Conservation (phyloP, 2,113 vertebrate species). For the Sprattus sprattus region DNA sequence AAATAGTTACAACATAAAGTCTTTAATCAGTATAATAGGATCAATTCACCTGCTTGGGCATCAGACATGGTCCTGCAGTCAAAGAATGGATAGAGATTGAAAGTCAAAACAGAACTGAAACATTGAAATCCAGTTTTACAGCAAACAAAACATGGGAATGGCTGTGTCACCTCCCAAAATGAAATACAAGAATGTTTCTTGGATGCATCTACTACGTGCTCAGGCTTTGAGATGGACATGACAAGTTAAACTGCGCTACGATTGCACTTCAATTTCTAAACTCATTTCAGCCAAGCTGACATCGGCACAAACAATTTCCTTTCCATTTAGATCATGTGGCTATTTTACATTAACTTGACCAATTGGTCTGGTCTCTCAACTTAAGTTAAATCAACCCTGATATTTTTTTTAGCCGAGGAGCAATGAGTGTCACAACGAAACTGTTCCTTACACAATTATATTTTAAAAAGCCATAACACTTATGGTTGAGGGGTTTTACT, state of each 20-base stretch:
- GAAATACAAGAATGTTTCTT: neutral
- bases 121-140: neutral
- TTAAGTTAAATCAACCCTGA: no score
- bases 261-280: neutral
- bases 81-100: neutral
- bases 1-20: neutral
- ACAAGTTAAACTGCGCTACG: neutral
- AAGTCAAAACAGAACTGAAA: neutral
- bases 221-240: neutral
- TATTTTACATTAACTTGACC: no score
- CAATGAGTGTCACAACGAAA: no score
- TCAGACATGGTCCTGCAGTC: neutral
- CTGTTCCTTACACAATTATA: no score
- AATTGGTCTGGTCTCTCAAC: neutral
- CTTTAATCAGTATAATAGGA: neutral
- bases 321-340: no score
- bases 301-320: neutral
- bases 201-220: neutral
- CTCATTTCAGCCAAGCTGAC: neutral
- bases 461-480: no score
- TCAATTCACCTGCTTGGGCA: neutral
- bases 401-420: no score
- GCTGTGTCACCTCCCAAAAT: neutral
- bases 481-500: no score
- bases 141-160: neutral